These are phyloP conservation scores for Dermolepida albohirtum DNA, from an alignment of 2,888 invertebrate species.

Conservation along the genomic window DNA sequence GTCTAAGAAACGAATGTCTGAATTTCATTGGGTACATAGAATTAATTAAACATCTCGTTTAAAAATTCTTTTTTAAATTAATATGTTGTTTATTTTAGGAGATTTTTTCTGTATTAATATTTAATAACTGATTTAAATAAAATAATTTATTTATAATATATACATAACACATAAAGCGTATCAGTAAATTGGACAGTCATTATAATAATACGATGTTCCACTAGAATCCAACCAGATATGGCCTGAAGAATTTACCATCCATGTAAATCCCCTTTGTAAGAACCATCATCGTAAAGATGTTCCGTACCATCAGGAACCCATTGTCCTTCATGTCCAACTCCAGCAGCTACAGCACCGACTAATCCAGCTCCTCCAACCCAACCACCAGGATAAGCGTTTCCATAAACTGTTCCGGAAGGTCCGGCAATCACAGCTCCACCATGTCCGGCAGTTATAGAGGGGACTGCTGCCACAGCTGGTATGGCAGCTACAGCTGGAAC, in stretches of 20 bases:
- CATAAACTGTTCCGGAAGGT: conserved; percentile 39
- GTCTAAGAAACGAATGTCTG: too few species aligned
- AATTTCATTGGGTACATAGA: too few species aligned
- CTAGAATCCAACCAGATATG: conserved; percentile 19
- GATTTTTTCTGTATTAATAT: too few species aligned
- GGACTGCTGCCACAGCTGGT: conserved; percentile 10
- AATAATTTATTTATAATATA: conserved; percentile 1
- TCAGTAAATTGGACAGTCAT: conserved; percentile 13
- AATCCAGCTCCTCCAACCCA: conserved; percentile 39
- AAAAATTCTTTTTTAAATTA: too few species aligned
- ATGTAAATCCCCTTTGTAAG: conserved; percentile 50
- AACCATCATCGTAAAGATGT: conserved; percentile 56
- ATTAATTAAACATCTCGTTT: too few species aligned
- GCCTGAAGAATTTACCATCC: conserved; percentile 10
- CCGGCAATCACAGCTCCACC: conserved; percentile 40
- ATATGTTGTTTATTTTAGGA: too few species aligned
- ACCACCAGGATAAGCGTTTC: conserved; percentile 33
- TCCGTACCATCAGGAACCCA: conserved; percentile 53
- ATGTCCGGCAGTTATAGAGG: conserved; percentile 24
- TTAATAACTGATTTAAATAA: too few species aligned
- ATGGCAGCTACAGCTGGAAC: conserved; percentile 10
- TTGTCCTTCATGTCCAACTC: conserved; percentile 50
- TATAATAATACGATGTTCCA: conserved; percentile 6
- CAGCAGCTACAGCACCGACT: conserved; percentile 13
- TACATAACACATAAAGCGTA: conserved; percentile 29